These are phyloP conservation scores for Parelbella ahira DNA, from an alignment of 2,888 invertebrate genomes.

Conservation along the genomic window DNA sequence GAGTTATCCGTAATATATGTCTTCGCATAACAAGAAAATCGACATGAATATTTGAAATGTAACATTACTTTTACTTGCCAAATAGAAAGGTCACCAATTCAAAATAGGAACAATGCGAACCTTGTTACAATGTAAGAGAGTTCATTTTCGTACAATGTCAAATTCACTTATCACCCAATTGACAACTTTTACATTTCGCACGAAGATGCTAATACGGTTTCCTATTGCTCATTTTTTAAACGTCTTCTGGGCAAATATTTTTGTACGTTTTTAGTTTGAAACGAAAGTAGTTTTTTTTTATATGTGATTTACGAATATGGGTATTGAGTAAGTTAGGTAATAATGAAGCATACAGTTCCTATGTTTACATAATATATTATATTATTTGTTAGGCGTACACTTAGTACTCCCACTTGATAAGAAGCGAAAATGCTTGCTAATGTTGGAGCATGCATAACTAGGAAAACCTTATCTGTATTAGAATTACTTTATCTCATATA, in stretches of 20 bases:
- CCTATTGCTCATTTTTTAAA: slow-evolving; percentile 38
- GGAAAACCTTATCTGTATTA: too few relatives aligned
- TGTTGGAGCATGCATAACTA: too few relatives aligned
- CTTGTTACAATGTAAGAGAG: slow-evolving; percentile 36
- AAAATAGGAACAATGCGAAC: too few relatives aligned
- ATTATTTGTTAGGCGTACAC: too few relatives aligned
- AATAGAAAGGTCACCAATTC: slow-evolving; percentile 54
- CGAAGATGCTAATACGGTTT: slow-evolving; percentile 46
- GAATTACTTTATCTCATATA: too few relatives aligned
- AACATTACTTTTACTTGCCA: slow-evolving; percentile 61
- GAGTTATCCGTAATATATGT: too few relatives aligned
- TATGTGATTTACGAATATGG: too few relatives aligned
- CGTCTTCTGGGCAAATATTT: slow-evolving; percentile 25
- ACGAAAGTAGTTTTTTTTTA: slow-evolving; percentile 20
- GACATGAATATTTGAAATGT: slow-evolving; percentile 34
- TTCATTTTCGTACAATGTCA: slow-evolving; percentile 28
- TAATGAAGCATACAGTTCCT: too few relatives aligned
- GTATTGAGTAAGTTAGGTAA: too few relatives aligned
- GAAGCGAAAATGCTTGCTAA: too few relatives aligned
- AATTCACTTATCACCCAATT: slow-evolving; percentile 28
- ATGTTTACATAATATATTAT: too few relatives aligned
- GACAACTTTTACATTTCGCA: slow-evolving; percentile 59
- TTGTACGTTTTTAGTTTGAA: slow-evolving; percentile 9
- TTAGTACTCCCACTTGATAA: too few relatives aligned
- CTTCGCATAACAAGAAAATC: neutral